A percentile compares a stretch with the other conserved stretches of the same genome.
phyloP scores from a whole-genome alignment of 2,888 invertebrate genomes.

The Dynastes tityus region DNA sequence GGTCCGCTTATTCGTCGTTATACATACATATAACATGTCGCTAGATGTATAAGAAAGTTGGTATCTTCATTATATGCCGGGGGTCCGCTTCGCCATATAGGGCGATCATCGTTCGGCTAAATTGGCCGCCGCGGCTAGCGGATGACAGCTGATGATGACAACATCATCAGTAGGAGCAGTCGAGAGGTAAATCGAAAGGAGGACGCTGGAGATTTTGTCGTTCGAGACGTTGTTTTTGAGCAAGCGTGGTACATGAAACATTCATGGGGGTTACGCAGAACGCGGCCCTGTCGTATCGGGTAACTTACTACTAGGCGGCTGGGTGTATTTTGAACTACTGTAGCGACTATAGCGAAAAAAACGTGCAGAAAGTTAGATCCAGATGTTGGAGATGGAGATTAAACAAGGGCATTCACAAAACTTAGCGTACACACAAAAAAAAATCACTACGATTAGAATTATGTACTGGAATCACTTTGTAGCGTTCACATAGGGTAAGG shows the following conservation, averaged over 20 bases:
- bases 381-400: too few relatives aligned
- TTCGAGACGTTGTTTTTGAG: slow-evolving; percentile 67
- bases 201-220: not conserved
- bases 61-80: slow-evolving; percentile 70
- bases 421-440: too few relatives aligned
- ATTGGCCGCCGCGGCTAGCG: slow-evolving; percentile 64
- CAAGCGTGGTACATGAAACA: slow-evolving; percentile 63
- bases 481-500: too few relatives aligned
- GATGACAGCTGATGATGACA: slow-evolving; percentile 70
- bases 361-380: too few relatives aligned
- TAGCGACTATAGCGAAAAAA: too few relatives aligned
- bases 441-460: too few relatives aligned
- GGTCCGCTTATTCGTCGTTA: slow-evolving; percentile 26
- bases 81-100: slow-evolving; percentile 68
- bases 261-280: slow-evolving; percentile 60
- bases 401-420: too few relatives aligned
- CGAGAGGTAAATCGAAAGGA: too few relatives aligned
- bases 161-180: slow-evolving; percentile 69
- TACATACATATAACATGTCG: slow-evolving; percentile 18
- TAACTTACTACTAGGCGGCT: slow-evolving; percentile 37
- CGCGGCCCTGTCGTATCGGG: slow-evolving; percentile 5
- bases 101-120: slow-evolving; percentile 63
- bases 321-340: not conserved
- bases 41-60: slow-evolving; percentile 65
- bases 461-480: too few relatives aligned